Conservation (phyloP, 2,888 invertebrate genomes). For the Andrena haemorrhoa region DNA sequence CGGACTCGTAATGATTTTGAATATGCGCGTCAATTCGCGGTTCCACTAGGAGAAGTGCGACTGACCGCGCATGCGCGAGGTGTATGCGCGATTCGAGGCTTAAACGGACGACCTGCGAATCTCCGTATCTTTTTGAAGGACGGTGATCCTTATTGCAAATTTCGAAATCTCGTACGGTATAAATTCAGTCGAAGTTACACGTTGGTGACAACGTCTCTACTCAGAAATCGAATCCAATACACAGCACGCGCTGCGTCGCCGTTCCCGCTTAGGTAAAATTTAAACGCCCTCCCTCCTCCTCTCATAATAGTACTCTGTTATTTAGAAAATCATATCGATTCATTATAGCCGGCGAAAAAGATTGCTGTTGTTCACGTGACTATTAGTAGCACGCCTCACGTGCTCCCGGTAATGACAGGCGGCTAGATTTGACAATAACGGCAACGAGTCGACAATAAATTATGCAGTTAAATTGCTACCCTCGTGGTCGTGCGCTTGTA, state of each 20-base stretch:
- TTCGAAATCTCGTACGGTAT: no score
- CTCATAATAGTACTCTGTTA: not conserved
- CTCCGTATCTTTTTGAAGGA: no score
- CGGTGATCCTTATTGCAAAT: no score
- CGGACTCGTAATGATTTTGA: no score
- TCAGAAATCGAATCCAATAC: conserved; percentile 25
- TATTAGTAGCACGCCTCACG: conserved; percentile 45
- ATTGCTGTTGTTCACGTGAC: conserved; percentile 45
- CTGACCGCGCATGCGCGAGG: no score
- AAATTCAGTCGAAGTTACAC: conserved; percentile 11
- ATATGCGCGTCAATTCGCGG: no score
- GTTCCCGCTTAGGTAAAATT: conserved; percentile 17
- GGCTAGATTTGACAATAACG: conserved; percentile 32
- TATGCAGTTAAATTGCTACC: conserved; percentile 60
- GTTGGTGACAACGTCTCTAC: not conserved
- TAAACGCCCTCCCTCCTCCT: not conserved
- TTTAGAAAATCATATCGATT: conserved; percentile 22
- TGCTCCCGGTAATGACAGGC: conserved; percentile 29
- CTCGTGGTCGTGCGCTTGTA: conserved; percentile 24
- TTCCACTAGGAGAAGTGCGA: no score
- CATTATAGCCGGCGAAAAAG: conserved; percentile 42
- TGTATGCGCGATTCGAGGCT: no score
- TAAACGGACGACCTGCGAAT: no score
- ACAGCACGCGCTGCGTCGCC: not conserved
- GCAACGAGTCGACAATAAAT: conserved; percentile 57